phyloP scores from a whole-genome alignment of 1,140 invertebrate species.

The Hermatobates lingyangjiaoensis region DNA sequence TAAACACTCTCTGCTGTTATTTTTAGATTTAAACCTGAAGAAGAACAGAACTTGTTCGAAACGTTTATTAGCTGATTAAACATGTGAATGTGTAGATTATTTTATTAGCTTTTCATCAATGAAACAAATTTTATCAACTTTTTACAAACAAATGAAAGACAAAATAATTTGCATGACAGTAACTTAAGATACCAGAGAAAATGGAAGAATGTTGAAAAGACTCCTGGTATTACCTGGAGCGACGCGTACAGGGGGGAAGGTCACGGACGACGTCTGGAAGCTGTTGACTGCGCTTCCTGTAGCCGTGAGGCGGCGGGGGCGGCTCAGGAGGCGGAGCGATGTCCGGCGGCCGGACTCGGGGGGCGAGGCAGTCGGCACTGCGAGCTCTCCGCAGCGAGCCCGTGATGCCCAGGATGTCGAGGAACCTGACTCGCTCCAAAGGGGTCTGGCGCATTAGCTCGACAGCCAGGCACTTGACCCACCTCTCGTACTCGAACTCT shows the following conservation, averaged over 20 bases:
- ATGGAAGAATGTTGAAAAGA: too few species aligned
- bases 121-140: too few species aligned
- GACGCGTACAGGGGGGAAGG: neutral
- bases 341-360: conserved; percentile 14
- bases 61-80: too few species aligned
- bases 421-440: conserved; percentile 31
- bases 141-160: too few species aligned
- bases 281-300: neutral
- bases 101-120: too few species aligned
- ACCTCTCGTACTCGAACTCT: conserved; percentile 35
- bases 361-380: conserved; percentile 4
- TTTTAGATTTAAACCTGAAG: too few species aligned
- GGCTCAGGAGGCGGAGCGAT: conserved; percentile 18
- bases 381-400: conserved; percentile 3
- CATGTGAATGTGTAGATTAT: too few species aligned
- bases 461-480: conserved; percentile 38
- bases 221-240: neutral
- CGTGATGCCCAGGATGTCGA: conserved; percentile 26
- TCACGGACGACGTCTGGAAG: neutral
- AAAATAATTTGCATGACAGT: too few species aligned
- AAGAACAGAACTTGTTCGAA: too few species aligned
- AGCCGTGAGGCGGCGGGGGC: neutral
- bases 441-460: conserved; percentile 41
- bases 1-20: too few species aligned
- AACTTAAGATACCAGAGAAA: too few species aligned